A percentile compares a stretch with the other conserved stretches of the same genome.
Evolutionary conservation across 2,113 vertebrate genomes (phyloP).

Genomic region (Cyanistes caeruleus): DNA sequence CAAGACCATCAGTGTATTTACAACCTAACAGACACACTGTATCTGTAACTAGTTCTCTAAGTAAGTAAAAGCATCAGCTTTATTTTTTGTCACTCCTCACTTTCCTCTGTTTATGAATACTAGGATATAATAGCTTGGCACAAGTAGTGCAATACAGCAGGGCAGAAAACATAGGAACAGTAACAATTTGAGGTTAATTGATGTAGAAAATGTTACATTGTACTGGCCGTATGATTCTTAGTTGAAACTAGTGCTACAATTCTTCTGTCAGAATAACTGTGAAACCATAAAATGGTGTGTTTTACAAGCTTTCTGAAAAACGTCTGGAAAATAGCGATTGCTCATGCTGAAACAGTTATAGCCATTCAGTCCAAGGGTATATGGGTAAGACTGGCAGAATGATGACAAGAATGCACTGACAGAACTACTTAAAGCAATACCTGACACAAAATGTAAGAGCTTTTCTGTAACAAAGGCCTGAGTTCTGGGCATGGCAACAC

Average conservation of each 20-base stretch:
- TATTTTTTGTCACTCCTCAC: not conserved
- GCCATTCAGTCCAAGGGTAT: not conserved
- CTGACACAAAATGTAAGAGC: not conserved
- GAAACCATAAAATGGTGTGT: not conserved
- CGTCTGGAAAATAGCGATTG: not conserved
- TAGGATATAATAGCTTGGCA: not conserved
- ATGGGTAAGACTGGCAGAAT: not conserved
- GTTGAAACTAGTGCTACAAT: not conserved
- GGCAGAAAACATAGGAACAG: not conserved
- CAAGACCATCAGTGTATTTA: not conserved
- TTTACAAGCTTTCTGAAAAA: not conserved
- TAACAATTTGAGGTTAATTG: not conserved
- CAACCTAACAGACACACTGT: not conserved
- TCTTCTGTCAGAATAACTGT: not conserved
- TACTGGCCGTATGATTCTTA: not conserved
- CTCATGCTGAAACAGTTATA: not conserved
- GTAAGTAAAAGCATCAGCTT: not conserved
- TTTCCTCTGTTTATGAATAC: not conserved
- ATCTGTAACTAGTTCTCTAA: not conserved
- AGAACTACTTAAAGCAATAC: not conserved
- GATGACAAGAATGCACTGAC: fast-evolving
- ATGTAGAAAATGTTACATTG: not conserved
- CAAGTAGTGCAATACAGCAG: not conserved
- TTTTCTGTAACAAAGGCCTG: not conserved
- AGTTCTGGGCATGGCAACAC: not conserved